Evolutionary conservation across 1,140 invertebrate species (phyloP), one percentile per base, ranked within the genome.

Genomic region (Asobara japonica): DNA sequence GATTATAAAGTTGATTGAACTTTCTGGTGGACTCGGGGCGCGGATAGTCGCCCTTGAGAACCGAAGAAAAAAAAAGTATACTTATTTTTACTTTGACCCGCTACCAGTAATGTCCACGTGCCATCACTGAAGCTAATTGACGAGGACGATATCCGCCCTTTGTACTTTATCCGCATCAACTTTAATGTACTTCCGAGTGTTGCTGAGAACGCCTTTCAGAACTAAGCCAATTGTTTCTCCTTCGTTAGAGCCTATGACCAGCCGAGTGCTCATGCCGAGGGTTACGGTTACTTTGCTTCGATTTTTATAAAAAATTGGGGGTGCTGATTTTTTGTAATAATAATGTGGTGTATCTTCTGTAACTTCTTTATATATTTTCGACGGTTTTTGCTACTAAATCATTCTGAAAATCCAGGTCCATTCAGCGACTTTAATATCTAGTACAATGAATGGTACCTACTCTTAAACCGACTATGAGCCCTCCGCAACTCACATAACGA

Each of bases 181-280:
- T 56, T 56, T 56, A 56, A 56, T 56, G 51, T 56, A 56, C 51
- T 56, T 25, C 51, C 51, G 22, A 56, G 51, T 56, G 51, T 56
- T 22, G 22, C 13, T 25, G 51, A 22, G 10, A 25, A 18, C 51
- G 22, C 51, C 22, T 56, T 56, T 27, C 22, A 8, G 16, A 27
- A 56, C 20, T 56, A 27, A 56, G 25, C 25, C 51, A 56, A 56
- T 56, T 56, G 51, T 25, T 56, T 56, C 51, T 56, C 22, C 51
- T 56, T 56, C 51, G 51, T 56, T 56, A 56, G 51, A 56, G 22
- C 51, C 51, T 56, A 56, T 56, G 51, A 22, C 51, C 18, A 56
- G 18, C 25, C 51, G 51, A 56, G 51, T 56, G 51, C 25, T 56
- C 51, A 18, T 18, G 1, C 51, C 22, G 7, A 8, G 5, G 10